phyloP scores from a whole-genome alignment of 2,888 invertebrate species.

The Clusia tigrina region DNA sequence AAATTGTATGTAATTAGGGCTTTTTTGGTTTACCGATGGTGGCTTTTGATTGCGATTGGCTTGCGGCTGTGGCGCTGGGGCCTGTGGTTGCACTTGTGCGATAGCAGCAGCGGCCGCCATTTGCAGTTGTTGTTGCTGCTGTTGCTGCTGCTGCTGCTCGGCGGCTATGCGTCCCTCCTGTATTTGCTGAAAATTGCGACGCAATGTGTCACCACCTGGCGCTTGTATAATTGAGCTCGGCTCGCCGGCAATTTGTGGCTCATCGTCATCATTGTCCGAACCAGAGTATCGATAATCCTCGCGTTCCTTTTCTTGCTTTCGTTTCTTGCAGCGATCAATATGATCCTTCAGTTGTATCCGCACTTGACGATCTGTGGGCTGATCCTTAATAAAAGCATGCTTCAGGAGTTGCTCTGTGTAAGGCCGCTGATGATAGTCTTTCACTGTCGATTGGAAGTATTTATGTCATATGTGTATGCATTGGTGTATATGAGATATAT shows the following conservation, averaged over 20 bases:
- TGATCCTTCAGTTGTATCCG: constrained; percentile 99
- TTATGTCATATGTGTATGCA: background rate
- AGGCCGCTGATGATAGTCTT: constrained; percentile 98
- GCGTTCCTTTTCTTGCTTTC: constrained; percentile 87
- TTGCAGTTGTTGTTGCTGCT: constrained; percentile 52
- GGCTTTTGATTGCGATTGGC: constrained; percentile 68
- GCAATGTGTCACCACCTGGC: constrained; percentile 91
- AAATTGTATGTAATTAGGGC: too few relatives aligned
- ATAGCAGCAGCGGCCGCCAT: constrained; percentile 54
- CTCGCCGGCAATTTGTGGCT: constrained; percentile 89
- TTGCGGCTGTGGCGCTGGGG: constrained; percentile 48
- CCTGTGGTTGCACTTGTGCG: constrained; percentile 57
- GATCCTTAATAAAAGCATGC: constrained; percentile 97
- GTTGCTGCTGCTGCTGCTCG: constrained; percentile 70
- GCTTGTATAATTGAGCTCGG: constrained; percentile 91
- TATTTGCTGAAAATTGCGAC: constrained; percentile 97
- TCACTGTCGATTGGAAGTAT: constrained; percentile 68
- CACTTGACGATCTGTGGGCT: constrained; percentile 97
- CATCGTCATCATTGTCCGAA: constrained; percentile 97
- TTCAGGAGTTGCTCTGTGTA: constrained; percentile 97
- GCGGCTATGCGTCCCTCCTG: constrained; percentile 79
- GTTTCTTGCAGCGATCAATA: constrained; percentile 96
- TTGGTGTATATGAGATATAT: background rate
- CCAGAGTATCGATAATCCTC: constrained; percentile 90
- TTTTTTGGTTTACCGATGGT: constrained; percentile 61